Percentiles rank a stretch among this genome's conserved stretches.
phyloP scores from a whole-genome alignment of 2,113 vertebrate species.

The Sceloporus undulatus region DNA sequence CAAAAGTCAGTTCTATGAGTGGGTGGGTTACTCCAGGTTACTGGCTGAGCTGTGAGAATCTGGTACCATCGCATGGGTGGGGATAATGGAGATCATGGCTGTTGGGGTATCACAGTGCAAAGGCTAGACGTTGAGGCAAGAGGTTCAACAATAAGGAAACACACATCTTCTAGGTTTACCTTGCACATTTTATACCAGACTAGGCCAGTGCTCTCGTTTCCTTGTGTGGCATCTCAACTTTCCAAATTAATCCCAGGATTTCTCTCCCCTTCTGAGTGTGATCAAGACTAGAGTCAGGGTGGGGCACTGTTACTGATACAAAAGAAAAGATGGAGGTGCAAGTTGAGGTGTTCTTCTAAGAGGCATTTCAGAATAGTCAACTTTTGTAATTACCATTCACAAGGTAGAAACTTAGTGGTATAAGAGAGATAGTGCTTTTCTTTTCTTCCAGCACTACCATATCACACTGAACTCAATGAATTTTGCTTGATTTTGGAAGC shows the following conservation, averaged over 20 bases:
- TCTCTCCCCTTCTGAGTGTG: not conserved
- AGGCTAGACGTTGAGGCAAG: not conserved
- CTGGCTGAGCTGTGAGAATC: not conserved
- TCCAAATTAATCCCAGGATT: not conserved
- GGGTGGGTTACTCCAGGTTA: not conserved
- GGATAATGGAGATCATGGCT: not conserved
- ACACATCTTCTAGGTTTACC: not conserved
- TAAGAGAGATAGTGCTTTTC: not conserved
- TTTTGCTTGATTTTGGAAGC: not conserved
- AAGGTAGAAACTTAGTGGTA: not conserved
- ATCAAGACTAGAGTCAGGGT: not conserved
- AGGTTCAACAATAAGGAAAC: not conserved
- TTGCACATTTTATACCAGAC: too few relatives aligned
- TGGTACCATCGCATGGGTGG: not conserved
- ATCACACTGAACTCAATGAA: not conserved
- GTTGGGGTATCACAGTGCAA: not conserved
- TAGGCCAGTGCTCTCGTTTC: not conserved
- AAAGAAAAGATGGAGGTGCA: not conserved
- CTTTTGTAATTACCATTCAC: not conserved
- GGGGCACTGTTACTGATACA: not conserved
- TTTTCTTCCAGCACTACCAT: not conserved
- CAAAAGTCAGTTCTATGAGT: not conserved
- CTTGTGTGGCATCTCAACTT: not conserved
- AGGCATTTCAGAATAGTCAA: not conserved
- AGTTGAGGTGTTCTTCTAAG: not conserved